Evolutionary conservation across 2,113 vertebrate genomes (phyloP).

Genomic region (Campylomormyrus numenius): DNA sequence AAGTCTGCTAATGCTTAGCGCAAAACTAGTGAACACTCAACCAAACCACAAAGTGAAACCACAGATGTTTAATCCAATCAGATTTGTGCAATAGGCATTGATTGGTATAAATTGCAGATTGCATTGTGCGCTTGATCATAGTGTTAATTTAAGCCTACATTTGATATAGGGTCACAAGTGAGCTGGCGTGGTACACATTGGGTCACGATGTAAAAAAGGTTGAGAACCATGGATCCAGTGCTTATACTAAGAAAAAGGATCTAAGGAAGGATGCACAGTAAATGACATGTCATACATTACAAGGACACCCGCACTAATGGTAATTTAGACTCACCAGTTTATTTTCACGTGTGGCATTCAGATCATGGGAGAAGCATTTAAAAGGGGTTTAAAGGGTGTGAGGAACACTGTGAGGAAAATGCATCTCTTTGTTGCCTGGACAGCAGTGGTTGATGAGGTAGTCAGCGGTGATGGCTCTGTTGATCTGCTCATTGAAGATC

Average conservation of each 20-base stretch:
- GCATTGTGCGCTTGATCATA: too few relatives aligned
- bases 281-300: background rate
- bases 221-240: background rate
- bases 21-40: too few relatives aligned
- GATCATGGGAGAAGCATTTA: background rate
- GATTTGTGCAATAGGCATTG: too few relatives aligned
- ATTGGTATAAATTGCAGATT: too few relatives aligned
- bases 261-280: background rate
- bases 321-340: background rate
- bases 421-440: background rate
- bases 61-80: too few relatives aligned
- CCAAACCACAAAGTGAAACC: too few relatives aligned
- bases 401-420: background rate
- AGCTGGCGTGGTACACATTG: too few relatives aligned
- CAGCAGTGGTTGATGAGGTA: constrained; percentile 50
- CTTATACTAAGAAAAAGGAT: background rate
- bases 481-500: constrained; percentile 73
- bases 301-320: background rate
- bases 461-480: constrained; percentile 68
- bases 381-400: background rate
- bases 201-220: too few relatives aligned
- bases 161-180: too few relatives aligned
- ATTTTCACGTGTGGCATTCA: background rate
- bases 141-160: too few relatives aligned
- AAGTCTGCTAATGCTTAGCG: too few relatives aligned